phyloP scores from a whole-genome alignment of 2,113 vertebrate genomes.

The Chelonoidis abingdonii region DNA sequence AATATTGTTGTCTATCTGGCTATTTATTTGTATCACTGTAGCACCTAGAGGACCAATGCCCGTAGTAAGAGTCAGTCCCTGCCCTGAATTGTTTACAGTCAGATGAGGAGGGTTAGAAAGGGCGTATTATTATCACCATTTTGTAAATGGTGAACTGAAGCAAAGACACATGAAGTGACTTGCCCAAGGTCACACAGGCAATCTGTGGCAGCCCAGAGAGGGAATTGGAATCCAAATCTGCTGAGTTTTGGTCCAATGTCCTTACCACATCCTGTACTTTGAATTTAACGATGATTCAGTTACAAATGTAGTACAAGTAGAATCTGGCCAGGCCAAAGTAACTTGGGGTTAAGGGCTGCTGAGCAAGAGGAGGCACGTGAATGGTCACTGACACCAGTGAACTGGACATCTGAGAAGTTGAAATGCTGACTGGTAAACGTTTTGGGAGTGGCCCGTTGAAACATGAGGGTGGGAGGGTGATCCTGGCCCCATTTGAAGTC shows the following conservation, averaged over 20 bases:
- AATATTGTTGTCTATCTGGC: neutral
- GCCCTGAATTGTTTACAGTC: neutral
- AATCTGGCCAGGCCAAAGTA: too few species aligned
- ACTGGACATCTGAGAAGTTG: too few species aligned
- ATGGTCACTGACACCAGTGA: too few species aligned
- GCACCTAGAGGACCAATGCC: neutral
- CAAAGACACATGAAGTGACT: neutral
- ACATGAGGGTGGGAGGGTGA: too few species aligned
- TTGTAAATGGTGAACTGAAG: neutral
- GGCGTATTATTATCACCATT: neutral
- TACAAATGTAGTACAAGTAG: neutral
- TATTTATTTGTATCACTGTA: neutral
- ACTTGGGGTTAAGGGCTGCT: too few species aligned
- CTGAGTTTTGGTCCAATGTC: neutral
- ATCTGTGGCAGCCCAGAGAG: neutral
- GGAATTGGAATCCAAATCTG: neutral
- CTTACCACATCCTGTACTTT: fast-evolving
- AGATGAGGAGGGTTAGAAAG: neutral
- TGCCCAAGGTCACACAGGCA: neutral
- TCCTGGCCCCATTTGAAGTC: too few species aligned
- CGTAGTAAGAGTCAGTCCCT: neutral
- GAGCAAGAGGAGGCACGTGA: too few species aligned
- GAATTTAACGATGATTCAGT: neutral
- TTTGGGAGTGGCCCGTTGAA: too few species aligned
- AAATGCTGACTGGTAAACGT: too few species aligned